A percentile compares a stretch with the other conserved stretches of the same genome.
Evolutionary conservation across 2,888 invertebrate species (phyloP).

Genomic region (Panzeria rudis): DNA sequence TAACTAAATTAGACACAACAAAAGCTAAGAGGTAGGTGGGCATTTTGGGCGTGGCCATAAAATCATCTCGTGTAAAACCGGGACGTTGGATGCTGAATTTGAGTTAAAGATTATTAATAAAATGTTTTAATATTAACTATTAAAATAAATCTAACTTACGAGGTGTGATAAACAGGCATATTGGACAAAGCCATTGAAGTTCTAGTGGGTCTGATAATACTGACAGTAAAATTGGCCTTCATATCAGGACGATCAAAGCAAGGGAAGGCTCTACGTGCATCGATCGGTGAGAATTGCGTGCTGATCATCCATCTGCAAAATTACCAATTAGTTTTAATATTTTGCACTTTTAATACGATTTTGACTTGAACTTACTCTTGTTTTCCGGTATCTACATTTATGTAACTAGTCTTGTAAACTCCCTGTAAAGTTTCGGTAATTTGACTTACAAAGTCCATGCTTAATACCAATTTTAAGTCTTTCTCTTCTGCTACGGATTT

Average conservation of each 20-base stretch:
- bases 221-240: slow-evolving; percentile 90
- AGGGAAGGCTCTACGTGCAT: slow-evolving; percentile 92
- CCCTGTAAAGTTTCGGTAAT: slow-evolving; percentile 86
- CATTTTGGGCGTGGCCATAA: slow-evolving; percentile 88
- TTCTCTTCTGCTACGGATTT: slow-evolving; percentile 75
- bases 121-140: not conserved
- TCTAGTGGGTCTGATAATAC: slow-evolving; percentile 85
- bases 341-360: not conserved
- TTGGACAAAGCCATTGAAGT: slow-evolving; percentile 86
- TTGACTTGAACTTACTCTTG: slow-evolving; percentile 81
- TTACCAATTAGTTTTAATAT: not conserved
- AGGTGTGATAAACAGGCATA: slow-evolving; percentile 85
- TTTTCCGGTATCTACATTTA: slow-evolving; percentile 80
- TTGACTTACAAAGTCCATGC: slow-evolving; percentile 85
- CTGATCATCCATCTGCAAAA: slow-evolving; percentile 88
- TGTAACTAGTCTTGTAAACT: slow-evolving; percentile 85
- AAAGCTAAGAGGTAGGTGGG: slow-evolving; percentile 90
- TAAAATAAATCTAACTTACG: slow-evolving; percentile 75
- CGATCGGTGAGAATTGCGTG: slow-evolving; percentile 92
- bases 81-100: slow-evolving; percentile 78
- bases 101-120: not conserved
- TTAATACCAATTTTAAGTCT: slow-evolving; percentile 83
- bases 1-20: slow-evolving; percentile 85
- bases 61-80: slow-evolving; percentile 87
- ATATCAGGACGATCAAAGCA: slow-evolving; percentile 94